phyloP scores from a whole-genome alignment of 2,113 vertebrate genomes.

The human region DNA sequence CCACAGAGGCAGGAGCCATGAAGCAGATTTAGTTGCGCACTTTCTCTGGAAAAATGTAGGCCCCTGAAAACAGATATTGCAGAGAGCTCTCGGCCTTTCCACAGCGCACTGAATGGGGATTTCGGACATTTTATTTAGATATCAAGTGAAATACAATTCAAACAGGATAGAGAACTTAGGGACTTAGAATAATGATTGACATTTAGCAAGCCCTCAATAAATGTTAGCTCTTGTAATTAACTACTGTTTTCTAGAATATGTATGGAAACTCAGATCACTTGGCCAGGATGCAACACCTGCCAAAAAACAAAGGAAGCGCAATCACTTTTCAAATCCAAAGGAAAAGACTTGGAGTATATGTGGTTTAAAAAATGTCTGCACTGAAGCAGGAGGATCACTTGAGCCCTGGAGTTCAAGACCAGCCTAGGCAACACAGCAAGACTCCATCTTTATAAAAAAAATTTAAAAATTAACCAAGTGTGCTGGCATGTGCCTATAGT shows the following conservation, averaged over 20 bases:
- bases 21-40: background rate
- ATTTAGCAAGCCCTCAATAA: background rate
- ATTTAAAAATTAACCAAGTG: no score
- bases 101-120: background rate
- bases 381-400: no score
- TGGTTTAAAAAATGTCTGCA: background rate
- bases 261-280: background rate
- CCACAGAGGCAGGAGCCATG: background rate
- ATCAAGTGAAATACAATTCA: background rate
- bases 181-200: background rate
- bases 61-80: background rate
- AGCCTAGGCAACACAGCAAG: no score
- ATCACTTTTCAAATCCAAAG: background rate
- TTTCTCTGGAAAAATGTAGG: background rate
- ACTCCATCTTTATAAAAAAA: no score
- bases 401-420: no score
- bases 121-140: background rate
- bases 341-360: background rate
- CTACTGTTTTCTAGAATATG: background rate
- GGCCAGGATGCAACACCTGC: background rate
- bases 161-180: background rate
- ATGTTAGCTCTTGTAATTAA: background rate
- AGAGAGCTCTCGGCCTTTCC: background rate
- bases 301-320: background rate
- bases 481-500: no score